Conservation (phyloP, 2,113 vertebrate species). For the Nibea coibor region DNA sequence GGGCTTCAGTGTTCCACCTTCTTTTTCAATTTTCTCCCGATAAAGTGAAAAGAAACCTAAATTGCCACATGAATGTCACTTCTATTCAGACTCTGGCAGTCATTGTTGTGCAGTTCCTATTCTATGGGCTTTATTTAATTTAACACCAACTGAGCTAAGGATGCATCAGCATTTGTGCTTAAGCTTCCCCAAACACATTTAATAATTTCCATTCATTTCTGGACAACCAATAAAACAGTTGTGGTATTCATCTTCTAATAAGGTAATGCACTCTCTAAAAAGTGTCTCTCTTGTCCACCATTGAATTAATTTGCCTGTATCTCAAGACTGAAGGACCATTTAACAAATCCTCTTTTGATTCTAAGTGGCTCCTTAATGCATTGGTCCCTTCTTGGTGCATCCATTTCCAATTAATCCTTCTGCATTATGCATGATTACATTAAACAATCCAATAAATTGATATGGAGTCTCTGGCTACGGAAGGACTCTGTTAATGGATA, state of each 20-base stretch:
- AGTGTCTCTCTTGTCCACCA: constrained; percentile 48
- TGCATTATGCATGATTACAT: constrained; percentile 86
- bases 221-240: constrained; percentile 38
- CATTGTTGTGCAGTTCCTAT: not conserved
- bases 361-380: constrained; percentile 81
- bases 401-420: constrained; percentile 84
- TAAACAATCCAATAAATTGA: constrained; percentile 85
- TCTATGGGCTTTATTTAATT: not conserved
- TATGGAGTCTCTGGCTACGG: constrained; percentile 78
- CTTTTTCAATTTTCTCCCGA: not conserved
- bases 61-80: not conserved
- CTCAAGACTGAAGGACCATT: constrained; percentile 80
- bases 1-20: not conserved
- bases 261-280: constrained; percentile 70
- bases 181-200: not conserved
- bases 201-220: constrained; percentile 4
- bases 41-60: not conserved
- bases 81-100: not conserved
- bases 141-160: not conserved
- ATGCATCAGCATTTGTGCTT: not conserved
- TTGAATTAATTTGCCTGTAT: constrained; percentile 79
- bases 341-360: constrained; percentile 82
- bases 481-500: constrained; percentile 81
- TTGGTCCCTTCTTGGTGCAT: constrained; percentile 68
- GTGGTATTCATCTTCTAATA: constrained; percentile 56